Evolutionary conservation across 2,888 invertebrate species (phyloP).

Genomic region (Aporophyla nigra): DNA sequence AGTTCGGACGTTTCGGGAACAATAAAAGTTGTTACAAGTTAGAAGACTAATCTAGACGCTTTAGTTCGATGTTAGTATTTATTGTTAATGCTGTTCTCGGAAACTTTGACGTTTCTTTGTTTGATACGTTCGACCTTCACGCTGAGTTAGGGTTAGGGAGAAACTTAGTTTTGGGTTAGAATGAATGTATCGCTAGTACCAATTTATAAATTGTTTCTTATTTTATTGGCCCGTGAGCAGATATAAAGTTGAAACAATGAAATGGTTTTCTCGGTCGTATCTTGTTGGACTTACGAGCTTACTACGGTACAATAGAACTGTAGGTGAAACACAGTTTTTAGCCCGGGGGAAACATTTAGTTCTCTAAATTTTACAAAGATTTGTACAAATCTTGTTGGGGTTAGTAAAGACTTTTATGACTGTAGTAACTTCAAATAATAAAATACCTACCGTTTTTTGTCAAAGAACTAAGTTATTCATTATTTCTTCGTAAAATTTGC

Average conservation of each 20-base stretch:
- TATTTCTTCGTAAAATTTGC: background rate
- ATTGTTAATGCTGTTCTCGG: slow-evolving; percentile 56
- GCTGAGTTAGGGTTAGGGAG: background rate
- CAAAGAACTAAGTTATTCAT: background rate
- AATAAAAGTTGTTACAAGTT: slow-evolving; percentile 62
- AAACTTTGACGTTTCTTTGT: slow-evolving; percentile 45
- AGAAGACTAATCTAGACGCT: slow-evolving; percentile 57
- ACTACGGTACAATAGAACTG: background rate
- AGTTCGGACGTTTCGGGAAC: slow-evolving; percentile 50
- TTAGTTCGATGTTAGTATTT: slow-evolving; percentile 58
- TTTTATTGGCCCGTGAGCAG: background rate
- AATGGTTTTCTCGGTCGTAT: slow-evolving; percentile 2
- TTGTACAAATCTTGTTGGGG: background rate
- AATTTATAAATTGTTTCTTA: slow-evolving; percentile 8
- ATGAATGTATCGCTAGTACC: background rate
- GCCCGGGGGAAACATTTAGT: background rate
- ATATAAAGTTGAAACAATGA: slow-evolving; percentile 11
- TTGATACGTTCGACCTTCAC: slow-evolving; percentile 37
- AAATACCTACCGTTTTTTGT: background rate
- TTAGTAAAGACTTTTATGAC: background rate
- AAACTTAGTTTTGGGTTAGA: slow-evolving; percentile 16
- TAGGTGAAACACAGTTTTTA: slow-evolving; percentile 11
- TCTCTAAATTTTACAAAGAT: slow-evolving; percentile 9
- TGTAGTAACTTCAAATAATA: background rate
- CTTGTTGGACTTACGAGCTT: background rate